These are phyloP conservation scores for Neoniphon sammara DNA, from an alignment of 2,797 vertebrate species.

Conservation along the genomic window DNA sequence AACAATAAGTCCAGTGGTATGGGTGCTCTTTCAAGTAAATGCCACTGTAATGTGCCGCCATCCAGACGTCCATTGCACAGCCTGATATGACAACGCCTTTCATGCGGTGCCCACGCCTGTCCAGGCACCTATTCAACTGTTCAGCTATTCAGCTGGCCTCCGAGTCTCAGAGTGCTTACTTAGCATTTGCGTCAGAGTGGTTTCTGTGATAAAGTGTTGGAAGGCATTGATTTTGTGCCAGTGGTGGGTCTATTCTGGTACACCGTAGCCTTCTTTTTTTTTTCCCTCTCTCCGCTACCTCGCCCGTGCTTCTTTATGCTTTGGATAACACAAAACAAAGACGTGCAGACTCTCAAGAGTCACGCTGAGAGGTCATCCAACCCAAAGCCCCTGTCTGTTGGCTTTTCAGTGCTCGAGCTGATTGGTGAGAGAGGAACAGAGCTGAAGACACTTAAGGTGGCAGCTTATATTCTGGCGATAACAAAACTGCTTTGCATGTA, in stretches of 20 bases:
- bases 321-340: slow-evolving; percentile 61
- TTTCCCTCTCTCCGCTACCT: slow-evolving; percentile 5
- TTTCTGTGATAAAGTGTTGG: slow-evolving; percentile 70
- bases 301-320: slow-evolving; percentile 45
- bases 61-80: slow-evolving; percentile 34
- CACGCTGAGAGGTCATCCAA: slow-evolving; percentile 49
- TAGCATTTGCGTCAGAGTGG: slow-evolving; percentile 77
- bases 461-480: neutral
- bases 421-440: neutral
- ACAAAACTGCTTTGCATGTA: too few species aligned
- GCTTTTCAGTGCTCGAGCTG: slow-evolving; percentile 30
- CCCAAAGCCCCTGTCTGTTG: slow-evolving; percentile 20
- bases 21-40: slow-evolving; percentile 61
- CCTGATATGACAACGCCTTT: slow-evolving; percentile 54
- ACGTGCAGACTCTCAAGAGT: slow-evolving; percentile 31
- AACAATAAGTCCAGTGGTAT: slow-evolving; percentile 42
- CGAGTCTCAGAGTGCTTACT: slow-evolving; percentile 68
- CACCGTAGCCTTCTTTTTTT: slow-evolving; percentile 37
- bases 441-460: neutral
- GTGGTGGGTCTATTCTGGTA: slow-evolving; percentile 65
- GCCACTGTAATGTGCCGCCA: slow-evolving; percentile 48
- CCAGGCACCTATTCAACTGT: slow-evolving; percentile 53
- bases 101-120: slow-evolving; percentile 42
- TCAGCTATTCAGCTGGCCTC: slow-evolving; percentile 40
- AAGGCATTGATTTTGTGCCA: slow-evolving; percentile 81